Percentiles rank a stretch among this genome's conserved stretches.
These are phyloP conservation scores for Ophion slaviceki DNA, from an alignment of 2,888 invertebrate genomes.

Conservation along the genomic window DNA sequence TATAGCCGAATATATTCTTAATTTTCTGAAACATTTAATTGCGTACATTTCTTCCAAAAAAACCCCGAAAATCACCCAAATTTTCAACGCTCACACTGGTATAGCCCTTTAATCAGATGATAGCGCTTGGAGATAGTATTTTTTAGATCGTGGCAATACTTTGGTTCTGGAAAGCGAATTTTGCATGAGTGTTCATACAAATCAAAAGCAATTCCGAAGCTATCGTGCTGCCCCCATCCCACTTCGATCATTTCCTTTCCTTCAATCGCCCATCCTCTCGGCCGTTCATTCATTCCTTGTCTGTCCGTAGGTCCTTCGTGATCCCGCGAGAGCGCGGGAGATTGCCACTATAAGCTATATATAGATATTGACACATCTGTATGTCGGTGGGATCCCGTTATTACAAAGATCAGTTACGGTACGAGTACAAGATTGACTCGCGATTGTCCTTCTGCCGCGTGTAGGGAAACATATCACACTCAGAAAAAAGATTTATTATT, in stretches of 20 bases:
- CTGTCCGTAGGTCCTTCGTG: conserved; percentile 60
- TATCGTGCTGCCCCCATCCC: conserved; percentile 34
- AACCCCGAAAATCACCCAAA: too few species aligned
- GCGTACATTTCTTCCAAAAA: too few species aligned
- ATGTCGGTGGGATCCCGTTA: background rate
- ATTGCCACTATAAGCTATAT: conserved; percentile 25
- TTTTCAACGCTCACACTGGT: too few species aligned
- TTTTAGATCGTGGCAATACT: too few species aligned
- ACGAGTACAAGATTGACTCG: background rate
- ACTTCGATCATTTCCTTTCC: conserved; percentile 68
- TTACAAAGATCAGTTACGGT: background rate
- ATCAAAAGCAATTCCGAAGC: conserved; percentile 8
- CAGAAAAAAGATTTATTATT: too few species aligned
- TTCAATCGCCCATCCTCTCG: conserved; percentile 58
- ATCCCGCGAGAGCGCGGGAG: conserved; percentile 58
- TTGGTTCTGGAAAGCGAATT: too few species aligned
- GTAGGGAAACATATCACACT: background rate
- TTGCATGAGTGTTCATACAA: background rate
- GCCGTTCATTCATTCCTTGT: conserved; percentile 55
- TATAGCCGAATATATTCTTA: too few species aligned
- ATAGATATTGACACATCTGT: background rate
- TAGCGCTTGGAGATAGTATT: too few species aligned
- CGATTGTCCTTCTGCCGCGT: background rate
- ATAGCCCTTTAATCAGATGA: too few species aligned
- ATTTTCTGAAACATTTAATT: too few species aligned